Evolutionary conservation across 2,797 vertebrate genomes (phyloP), one percentile per base, ranked within the genome.

Genomic region (Chloroceryle amazona): DNA sequence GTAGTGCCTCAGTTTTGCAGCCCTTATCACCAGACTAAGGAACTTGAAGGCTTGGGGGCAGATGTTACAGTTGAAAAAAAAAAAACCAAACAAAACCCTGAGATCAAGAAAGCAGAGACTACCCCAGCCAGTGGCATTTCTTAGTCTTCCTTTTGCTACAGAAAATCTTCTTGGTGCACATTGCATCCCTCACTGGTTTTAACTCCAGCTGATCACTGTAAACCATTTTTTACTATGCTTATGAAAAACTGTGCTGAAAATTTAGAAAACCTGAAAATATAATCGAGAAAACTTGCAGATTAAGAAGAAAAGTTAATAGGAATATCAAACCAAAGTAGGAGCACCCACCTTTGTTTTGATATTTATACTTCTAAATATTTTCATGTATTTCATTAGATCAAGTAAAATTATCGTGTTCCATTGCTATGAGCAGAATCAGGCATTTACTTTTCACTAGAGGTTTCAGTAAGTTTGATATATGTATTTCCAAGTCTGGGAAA

Each of bases 381-480:
- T 11, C 2, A 17, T 39, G 4, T 61, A 17, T 67, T 61, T 51
- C 62, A 41, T n/a, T 72, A 46, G 21, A 46, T 57, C n/a, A 57
- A 61, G 37, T 0, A 1, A 13, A 86, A 62, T n/a, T 86, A 28
- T 51, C 1, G 0, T 3, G 31, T 78, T 93, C n/a, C 1, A 1
- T 66, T 71, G 8, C 31, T 46, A 21, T 6, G 13, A 82, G 22
- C 21, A 35, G n/a, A 86, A 15, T 28, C 41, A 16, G 47, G 5
- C 60, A 61, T 81, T 55, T 72, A 25, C 29, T 61, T 82, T 15
- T 51, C 47, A 29, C 31, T 52, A 31, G 55, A 33, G 26, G 14
- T 44, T 42, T 60, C 44, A 37, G 31, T 75, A 71, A 57, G 49
- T 49, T 71, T 41, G 28, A 58, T 29, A 14, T 71, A 20, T 6